These are phyloP conservation scores for Charaxes varanes DNA, from an alignment of 1,140 invertebrate species.

Conservation along the genomic window DNA sequence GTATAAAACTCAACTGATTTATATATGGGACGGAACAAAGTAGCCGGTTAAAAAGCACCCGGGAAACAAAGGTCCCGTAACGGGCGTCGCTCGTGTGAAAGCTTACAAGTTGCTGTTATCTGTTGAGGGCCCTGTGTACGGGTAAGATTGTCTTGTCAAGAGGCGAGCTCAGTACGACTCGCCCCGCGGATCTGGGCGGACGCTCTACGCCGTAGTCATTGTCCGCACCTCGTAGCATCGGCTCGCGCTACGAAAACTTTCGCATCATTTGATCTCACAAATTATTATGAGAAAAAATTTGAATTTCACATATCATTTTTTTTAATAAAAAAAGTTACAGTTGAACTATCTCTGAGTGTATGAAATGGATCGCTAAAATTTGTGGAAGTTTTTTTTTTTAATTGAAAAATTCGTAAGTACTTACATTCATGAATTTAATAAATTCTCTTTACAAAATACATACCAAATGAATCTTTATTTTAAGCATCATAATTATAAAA, in stretches of 20 bases:
- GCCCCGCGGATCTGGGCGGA: constrained; percentile 50
- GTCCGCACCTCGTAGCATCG: constrained; percentile 25
- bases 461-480: background rate
- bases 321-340: constrained; percentile 6
- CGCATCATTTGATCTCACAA: too few relatives aligned
- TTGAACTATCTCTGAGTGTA: constrained; percentile 2
- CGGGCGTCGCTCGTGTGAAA: constrained; percentile 51
- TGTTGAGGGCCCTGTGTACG: constrained; percentile 50
- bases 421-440: too few relatives aligned
- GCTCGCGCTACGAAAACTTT: constrained; percentile 45
- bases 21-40: background rate
- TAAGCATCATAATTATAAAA: too few relatives aligned
- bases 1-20: constrained; percentile 7
- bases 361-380: constrained; percentile 15
- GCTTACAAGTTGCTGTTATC: constrained; percentile 65
- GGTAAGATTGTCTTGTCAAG: constrained; percentile 67
- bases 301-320: too few relatives aligned
- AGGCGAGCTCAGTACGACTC: constrained; percentile 56
- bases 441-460: too few relatives aligned
- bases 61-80: constrained; percentile 43
- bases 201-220: constrained; percentile 41
- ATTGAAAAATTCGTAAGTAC: constrained; percentile 44
- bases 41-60: constrained; percentile 1
- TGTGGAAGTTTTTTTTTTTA: constrained; percentile 16
- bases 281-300: too few relatives aligned